Evolutionary conservation across 2,888 invertebrate genomes (phyloP), one percentile per base, ranked within the genome.

Genomic region (Arrhopalites spinosus): DNA sequence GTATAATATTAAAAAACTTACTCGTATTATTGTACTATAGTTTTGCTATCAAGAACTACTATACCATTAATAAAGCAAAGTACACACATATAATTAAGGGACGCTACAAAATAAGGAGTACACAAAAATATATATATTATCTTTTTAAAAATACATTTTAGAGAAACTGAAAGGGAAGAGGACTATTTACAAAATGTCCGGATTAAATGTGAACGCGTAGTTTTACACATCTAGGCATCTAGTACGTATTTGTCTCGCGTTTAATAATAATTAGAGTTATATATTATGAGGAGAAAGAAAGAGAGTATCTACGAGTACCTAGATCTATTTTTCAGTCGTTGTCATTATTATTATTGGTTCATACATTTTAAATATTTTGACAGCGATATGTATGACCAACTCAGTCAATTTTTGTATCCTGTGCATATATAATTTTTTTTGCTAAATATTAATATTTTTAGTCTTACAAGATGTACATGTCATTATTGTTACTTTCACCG

Each of bases 1-100:
- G 67, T 67, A 67, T 15, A 45, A 45, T n/a, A n/a, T n/a, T n/a
- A n/a, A n/a, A n/a, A 45, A 67, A 67, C 67, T 67, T 59, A 45
- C 25, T 67, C 67, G 67, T 67, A 67, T 67, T 67, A 67, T 67
- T 15, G 45, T 45, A 45, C 15, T 45, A 11, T 45, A 11, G 7
- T 45, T 7, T 15, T 45, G 8, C 8, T 45, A 15, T 7, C 15
- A 45, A 45, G 45, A 45, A 45, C 45, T 45, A 45, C 45, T 11
- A 45, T 45, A 11, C 8, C 45, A 45, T 45, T 11, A 45, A 15
- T 7, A 45, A 45, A 45, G 7, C 8, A 45, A 45, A 45, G 45
- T 11, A n/a, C n/a, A n/a, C n/a, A n/a, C n/a, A n/a, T n/a, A n/a
- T n/a, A n/a, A n/a, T n/a, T n/a, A n/a, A n/a, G n/a, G n/a, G n/a